Evolutionary conservation across 2,113 vertebrate species (phyloP), one percentile per base, ranked within the genome.

Genomic region (Larimichthys polyactis): DNA sequence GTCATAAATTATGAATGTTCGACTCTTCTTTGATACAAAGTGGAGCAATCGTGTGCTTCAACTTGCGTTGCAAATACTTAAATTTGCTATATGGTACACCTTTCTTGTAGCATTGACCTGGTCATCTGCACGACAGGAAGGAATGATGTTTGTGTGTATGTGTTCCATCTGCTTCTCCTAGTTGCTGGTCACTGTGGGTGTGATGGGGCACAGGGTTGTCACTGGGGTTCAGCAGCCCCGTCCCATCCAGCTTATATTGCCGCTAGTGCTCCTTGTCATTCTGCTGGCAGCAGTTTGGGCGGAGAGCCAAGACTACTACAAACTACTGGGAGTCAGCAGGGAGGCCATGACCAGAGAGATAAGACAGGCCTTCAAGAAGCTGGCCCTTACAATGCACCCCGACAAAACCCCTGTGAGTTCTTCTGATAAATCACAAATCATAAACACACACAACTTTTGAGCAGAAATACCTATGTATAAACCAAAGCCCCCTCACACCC

Each of bases 351-450:
- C 95, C 66, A 96, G 97, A 90, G 97, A 99, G 94, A 98, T 99
- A 77, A 93, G 98, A 65, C 97, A 96, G 71, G 98, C 97, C 2
- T 99, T 99, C 87, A 99, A 99, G 93, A 98, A 97, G 90, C 93
- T 99, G 74, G 98, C 98, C 1, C 93, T 99, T 32, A 98, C 96
- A 69, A 96, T 99, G 92, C 98, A 99, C 92, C 98, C 98, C n/a
- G 98, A 99, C 91, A 99, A 99, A 92, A 99, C 99, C 88, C 97
- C 97, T 19, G 98, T 99, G 84, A 94, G 97, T 95, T 16, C 10
- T 32, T 1, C 11, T 1, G 46, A 79, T 19, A 71, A 16, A 29
- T 4, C 1, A 11, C 19, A 20, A 36, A 60, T 10, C 11, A 5
- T 10, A 11, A 11, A 11, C 52, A 10, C n/a, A 65, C 29, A 43